Evolutionary conservation across 2,888 invertebrate genomes (phyloP).

Genomic region (Unio pictorum): DNA sequence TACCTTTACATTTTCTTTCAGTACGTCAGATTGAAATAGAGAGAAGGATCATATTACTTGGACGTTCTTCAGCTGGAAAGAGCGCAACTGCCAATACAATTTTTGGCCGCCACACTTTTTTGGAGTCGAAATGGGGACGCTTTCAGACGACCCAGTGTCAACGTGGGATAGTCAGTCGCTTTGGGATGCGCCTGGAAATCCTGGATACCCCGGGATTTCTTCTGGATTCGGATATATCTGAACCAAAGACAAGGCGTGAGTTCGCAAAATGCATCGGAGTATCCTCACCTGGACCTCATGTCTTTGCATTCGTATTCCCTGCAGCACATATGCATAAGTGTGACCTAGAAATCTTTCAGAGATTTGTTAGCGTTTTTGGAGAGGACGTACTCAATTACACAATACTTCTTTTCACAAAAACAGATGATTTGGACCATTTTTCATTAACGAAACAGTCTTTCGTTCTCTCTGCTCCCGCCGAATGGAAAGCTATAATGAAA

Average conservation of each 20-base stretch:
- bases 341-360: conserved; percentile 37
- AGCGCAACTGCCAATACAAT: conserved; percentile 36
- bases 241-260: conserved; percentile 29
- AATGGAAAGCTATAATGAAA: conserved; percentile 40
- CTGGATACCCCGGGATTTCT: conserved; percentile 35
- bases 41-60: conserved; percentile 28
- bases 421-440: conserved; percentile 38
- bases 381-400: conserved; percentile 28
- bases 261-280: conserved; percentile 31
- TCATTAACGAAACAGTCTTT: conserved; percentile 36
- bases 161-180: conserved; percentile 21
- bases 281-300: conserved; percentile 34
- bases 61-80: conserved; percentile 27
- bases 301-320: conserved; percentile 38
- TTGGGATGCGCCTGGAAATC: conserved; percentile 26
- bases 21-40: conserved; percentile 22
- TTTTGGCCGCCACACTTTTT: conserved; percentile 29
- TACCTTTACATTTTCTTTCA: conserved; percentile 4
- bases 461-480: conserved; percentile 29
- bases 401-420: conserved; percentile 31
- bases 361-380: conserved; percentile 31
- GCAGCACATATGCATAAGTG: conserved; percentile 40
- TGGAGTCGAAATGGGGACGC: conserved; percentile 34
- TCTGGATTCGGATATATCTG: conserved; percentile 27
- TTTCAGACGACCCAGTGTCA: conserved; percentile 38